Conservation (phyloP, 1,140 invertebrate species). For the Adelges cooleyi region DNA sequence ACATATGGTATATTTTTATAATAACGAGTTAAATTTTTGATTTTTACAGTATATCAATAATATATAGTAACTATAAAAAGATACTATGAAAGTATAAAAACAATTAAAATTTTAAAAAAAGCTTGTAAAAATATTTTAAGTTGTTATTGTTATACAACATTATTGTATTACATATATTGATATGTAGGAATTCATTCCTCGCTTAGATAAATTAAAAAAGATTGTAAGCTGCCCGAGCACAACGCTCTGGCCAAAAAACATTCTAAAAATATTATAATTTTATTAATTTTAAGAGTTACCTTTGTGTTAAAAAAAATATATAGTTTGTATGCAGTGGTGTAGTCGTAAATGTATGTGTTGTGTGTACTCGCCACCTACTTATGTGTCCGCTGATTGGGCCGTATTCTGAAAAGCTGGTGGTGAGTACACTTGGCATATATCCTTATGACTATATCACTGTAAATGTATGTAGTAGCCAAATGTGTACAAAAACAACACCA, state of each 20-base stretch:
- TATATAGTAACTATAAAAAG: too few species aligned
- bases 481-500: conserved; percentile 24
- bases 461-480: conserved; percentile 26
- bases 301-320: background rate
- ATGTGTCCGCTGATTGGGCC: too few species aligned
- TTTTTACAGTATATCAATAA: too few species aligned
- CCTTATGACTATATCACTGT: too few species aligned
- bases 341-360: too few species aligned
- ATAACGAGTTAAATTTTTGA: too few species aligned
- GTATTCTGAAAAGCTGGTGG: too few species aligned
- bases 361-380: too few species aligned
- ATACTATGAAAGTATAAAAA: background rate
- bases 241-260: background rate
- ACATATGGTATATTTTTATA: too few species aligned
- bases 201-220: conserved; percentile 19
- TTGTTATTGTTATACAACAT: background rate
- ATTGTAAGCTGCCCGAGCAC: background rate
- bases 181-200: conserved; percentile 28
- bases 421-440: too few species aligned
- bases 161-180: too few species aligned
- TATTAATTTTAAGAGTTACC: conserved; percentile 27
- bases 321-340: too few species aligned
- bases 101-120: background rate
- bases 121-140: background rate
- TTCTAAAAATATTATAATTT: conserved; percentile 12